phyloP scores from a whole-genome alignment of 2,888 invertebrate species.

The Leptopilina syphax region DNA sequence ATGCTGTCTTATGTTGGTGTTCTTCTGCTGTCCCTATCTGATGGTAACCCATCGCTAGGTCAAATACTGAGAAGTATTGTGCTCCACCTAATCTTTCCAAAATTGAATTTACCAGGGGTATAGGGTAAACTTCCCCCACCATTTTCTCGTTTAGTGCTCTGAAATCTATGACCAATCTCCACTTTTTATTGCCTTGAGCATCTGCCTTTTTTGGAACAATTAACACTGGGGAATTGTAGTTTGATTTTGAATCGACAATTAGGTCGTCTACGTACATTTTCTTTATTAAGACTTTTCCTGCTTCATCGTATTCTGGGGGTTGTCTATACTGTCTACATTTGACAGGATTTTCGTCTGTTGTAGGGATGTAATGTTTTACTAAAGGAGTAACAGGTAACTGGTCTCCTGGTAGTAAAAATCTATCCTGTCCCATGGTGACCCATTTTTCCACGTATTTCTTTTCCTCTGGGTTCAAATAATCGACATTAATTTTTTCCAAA shows the following conservation, averaged over 20 bases:
- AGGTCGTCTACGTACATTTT: constrained; percentile 1
- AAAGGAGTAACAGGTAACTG: too few relatives aligned
- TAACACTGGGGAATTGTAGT: background rate
- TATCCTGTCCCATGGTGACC: background rate
- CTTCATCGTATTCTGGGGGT: background rate
- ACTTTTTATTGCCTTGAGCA: background rate
- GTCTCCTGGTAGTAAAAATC: background rate
- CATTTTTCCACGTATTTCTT: too few relatives aligned
- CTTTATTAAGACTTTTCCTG: background rate
- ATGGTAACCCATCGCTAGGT: background rate
- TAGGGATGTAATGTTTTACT: too few relatives aligned
- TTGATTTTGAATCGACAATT: background rate
- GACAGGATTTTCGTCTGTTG: too few relatives aligned
- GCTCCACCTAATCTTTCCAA: background rate
- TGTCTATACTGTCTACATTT: too few relatives aligned
- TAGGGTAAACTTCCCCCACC: background rate
- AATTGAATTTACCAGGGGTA: background rate
- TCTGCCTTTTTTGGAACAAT: background rate
- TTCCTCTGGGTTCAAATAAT: too few relatives aligned
- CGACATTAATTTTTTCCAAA: too few relatives aligned
- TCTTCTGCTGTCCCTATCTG: background rate
- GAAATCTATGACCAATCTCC: background rate
- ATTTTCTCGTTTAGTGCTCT: background rate
- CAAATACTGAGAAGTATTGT: constrained; percentile 51
- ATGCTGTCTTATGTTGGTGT: background rate